Base-by-base conservation (phyloP, 2,113 vertebrate species). In the Numenius arquata region DNA sequence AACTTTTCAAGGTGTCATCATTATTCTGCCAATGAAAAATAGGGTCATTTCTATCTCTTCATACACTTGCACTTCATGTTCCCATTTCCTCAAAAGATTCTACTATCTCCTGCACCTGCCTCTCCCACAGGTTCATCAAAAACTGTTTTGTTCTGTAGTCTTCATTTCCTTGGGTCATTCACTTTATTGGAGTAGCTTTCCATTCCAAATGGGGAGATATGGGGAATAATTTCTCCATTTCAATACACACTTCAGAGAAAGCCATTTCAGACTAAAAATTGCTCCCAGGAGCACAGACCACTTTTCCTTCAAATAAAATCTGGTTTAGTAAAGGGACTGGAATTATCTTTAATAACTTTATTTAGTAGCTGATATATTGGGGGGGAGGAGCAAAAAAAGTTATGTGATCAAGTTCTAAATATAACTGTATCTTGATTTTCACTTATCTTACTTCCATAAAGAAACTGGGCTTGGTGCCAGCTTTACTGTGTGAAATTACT, bases 211-310 rank as follows among this genome's bases (percentile, higher is more conserved):
- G 15, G 62, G 66, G 23, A 88, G 74, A 93, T 92, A 75, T 47
- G 19, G 56, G 12, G 53, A 85, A 93, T 91, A 91, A 93, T 95
- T 95, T 91, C 77, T 79, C 65, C 52, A 89, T 91, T 96, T 95
- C 89, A 93, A 89, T 87, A 85, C 93, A 91, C 73, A 85, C 53
- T 96, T 95, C 77, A 89, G 19, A 89, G 77, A 94, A 94, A 94
- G 47, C 3, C 41, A 79, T 95, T 96, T 89, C 78, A 91, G 66
- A 94, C 72, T 66, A 95, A 16, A 91, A 96, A 95, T 96, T 88
- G 40, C 25, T 96, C 94, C 66, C 91, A 84, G 65, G 41, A 93
- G 89, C 48, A 79, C 48, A 85, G 65, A 89, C 23, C 22, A 72
- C 74, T 97, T 95, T 88, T 91, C 48, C 47, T 75, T 91, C 70